Evolutionary conservation across 2,113 vertebrate species (phyloP).

Genomic region (Anguilla japonica): DNA sequence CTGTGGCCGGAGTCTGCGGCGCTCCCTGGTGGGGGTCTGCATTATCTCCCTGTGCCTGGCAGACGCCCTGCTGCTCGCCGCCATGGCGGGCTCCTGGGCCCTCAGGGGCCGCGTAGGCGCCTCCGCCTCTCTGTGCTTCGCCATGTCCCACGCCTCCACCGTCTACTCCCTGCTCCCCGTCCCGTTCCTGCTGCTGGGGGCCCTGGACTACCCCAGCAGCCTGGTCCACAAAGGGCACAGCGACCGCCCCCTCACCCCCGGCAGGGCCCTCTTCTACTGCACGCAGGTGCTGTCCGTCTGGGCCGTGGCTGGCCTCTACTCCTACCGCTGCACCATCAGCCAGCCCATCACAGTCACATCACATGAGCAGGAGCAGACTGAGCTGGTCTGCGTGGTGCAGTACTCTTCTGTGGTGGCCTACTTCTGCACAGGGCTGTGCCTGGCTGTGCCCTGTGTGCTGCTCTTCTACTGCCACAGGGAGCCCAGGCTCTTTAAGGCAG

Average conservation of each 20-base stretch:
- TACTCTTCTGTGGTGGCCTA: slow-evolving; percentile 35
- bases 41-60: slow-evolving; percentile 58
- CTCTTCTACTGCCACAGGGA: slow-evolving; percentile 50
- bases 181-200: slow-evolving; percentile 53
- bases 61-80: slow-evolving; percentile 46
- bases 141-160: slow-evolving; percentile 53
- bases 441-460: slow-evolving; percentile 13
- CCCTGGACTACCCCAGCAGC: slow-evolving; percentile 49
- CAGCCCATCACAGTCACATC: slow-evolving; percentile 30
- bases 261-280: slow-evolving; percentile 38
- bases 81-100: slow-evolving; percentile 37
- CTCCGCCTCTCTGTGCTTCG: slow-evolving; percentile 42
- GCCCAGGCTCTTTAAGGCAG: slow-evolving; percentile 44
- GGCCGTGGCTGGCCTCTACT: slow-evolving; percentile 41
- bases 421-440: slow-evolving; percentile 36
- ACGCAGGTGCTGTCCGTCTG: slow-evolving; percentile 50
- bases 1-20: slow-evolving; percentile 32
- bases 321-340: slow-evolving; percentile 15
- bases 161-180: slow-evolving; percentile 57
- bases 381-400: slow-evolving; percentile 50
- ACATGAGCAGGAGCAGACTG: neutral
- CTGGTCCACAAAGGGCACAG: neutral
- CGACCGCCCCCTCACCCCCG: fast-evolving
- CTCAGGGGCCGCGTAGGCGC: slow-evolving; percentile 9
- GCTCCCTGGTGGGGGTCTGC: slow-evolving; percentile 54